Percentiles rank a stretch among this genome's conserved stretches.
Conservation (phyloP, 2,113 vertebrate species). For the Alosa alosa region DNA sequence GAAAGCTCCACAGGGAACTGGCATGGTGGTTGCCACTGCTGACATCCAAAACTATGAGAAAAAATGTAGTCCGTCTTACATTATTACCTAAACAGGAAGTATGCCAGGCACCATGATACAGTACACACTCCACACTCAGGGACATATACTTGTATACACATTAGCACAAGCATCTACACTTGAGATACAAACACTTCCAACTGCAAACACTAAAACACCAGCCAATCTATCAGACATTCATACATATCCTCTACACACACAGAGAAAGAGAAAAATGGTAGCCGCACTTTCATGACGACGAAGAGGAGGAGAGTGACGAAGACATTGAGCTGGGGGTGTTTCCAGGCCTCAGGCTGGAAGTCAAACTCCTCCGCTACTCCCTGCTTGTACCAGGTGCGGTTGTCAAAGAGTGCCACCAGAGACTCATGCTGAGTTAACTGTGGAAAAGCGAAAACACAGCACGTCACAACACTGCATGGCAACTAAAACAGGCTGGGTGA, state of each 20-base stretch:
- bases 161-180: neutral
- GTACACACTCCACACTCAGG: neutral
- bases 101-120: neutral
- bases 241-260: neutral
- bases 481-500: neutral
- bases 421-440: slow-evolving; percentile 98
- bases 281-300: slow-evolving; percentile 94
- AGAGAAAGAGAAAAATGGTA: neutral
- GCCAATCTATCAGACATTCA: slow-evolving; percentile 9
- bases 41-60: slow-evolving; percentile 95
- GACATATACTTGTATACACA: neutral
- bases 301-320: slow-evolving; percentile 94
- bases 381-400: slow-evolving; percentile 91
- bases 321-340: slow-evolving; percentile 86
- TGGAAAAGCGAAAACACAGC: neutral
- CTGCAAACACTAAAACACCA: neutral
- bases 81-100: neutral
- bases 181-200: neutral
- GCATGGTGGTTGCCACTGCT: slow-evolving; percentile 94
- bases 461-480: too few relatives aligned
- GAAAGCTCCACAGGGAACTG: slow-evolving; percentile 95
- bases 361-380: slow-evolving; percentile 84
- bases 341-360: slow-evolving; percentile 89
- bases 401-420: slow-evolving; percentile 92
- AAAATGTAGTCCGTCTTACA: neutral